Conservation (phyloP, 30 jellyfish, hydroid and myxozoan genomes). For the Catostylus mosaicus region DNA sequence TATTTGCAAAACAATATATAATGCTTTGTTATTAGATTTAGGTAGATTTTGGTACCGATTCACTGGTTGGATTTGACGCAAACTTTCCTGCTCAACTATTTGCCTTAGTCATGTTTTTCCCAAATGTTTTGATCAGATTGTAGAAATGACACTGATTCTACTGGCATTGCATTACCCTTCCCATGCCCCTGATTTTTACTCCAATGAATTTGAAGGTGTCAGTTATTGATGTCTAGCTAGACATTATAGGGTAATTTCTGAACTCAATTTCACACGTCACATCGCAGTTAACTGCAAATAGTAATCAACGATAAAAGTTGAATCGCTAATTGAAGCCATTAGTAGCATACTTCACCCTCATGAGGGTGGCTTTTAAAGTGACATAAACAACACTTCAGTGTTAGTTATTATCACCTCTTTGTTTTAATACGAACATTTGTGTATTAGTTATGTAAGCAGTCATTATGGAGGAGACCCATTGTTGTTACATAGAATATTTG, state of each 20-base stretch:
- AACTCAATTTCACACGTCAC: not conserved
- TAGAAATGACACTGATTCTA: not conserved
- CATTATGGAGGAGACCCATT: slow-evolving; percentile 7
- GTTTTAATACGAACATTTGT: not conserved
- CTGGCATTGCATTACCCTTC: not conserved
- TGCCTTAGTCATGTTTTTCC: not conserved
- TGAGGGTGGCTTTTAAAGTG: slow-evolving; percentile 13
- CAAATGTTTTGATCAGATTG: not conserved
- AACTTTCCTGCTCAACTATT: not conserved
- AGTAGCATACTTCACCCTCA: slow-evolving; percentile 13
- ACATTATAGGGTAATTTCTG: not conserved
- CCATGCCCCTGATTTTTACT: not conserved
- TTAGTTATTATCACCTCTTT: slow-evolving; percentile 18
- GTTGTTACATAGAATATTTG: not conserved
- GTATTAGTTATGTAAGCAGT: not conserved
- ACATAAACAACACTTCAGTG: not conserved
- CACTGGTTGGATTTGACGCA: not conserved
- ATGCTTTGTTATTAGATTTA: not conserved
- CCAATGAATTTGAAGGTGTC: not conserved
- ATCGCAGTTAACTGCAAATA: not conserved
- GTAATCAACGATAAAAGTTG: not conserved
- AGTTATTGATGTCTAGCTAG: not conserved
- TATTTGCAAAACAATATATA: no score
- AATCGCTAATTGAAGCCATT: slow-evolving; percentile 10
- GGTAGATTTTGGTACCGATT: not conserved